Conservation (phyloP, 2,888 invertebrate species). For the Drosophila seclusa region DNA sequence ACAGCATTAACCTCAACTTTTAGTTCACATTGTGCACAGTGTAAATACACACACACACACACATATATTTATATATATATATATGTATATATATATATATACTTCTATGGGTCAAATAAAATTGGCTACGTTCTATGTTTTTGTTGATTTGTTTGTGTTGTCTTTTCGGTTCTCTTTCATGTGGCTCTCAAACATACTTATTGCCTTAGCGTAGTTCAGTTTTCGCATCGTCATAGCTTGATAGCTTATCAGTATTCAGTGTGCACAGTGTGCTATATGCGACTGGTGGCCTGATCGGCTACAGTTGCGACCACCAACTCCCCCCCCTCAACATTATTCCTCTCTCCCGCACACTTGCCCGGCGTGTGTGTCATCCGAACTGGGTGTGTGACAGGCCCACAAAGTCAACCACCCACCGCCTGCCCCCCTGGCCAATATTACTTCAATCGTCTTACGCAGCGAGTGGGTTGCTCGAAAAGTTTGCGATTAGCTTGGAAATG, state of each 20-base stretch:
- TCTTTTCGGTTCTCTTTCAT: constrained; percentile 10
- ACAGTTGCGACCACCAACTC: neutral
- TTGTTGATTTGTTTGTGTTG: constrained; percentile 5
- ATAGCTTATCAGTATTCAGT: constrained; percentile 46
- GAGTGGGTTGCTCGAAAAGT: constrained; percentile 2
- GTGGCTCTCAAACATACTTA: constrained; percentile 1
- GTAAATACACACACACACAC: neutral
- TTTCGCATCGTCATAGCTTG: constrained; percentile 35
- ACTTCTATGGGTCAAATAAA: constrained; percentile 57
- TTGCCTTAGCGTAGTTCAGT: neutral
- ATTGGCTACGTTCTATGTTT: constrained; percentile 37
- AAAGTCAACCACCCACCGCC: neutral
- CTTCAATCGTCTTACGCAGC: neutral
- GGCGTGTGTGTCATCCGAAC: neutral
- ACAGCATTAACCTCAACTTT: constrained; percentile 12
- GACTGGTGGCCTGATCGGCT: constrained; percentile 51
- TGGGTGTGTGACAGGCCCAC: neutral
- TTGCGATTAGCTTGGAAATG: neutral
- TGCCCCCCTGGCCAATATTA: too few species aligned
- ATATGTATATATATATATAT: neutral
- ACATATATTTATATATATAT: neutral
- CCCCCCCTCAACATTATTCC: neutral
- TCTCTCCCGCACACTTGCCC: neutral
- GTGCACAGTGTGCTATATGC: constrained; percentile 23
- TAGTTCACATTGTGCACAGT: constrained; percentile 10